Percentiles rank a stretch among this genome's conserved stretches.
These are phyloP conservation scores for Austrofundulus limnaeus DNA, from an alignment of 2,113 vertebrate genomes.

Conservation along the genomic window DNA sequence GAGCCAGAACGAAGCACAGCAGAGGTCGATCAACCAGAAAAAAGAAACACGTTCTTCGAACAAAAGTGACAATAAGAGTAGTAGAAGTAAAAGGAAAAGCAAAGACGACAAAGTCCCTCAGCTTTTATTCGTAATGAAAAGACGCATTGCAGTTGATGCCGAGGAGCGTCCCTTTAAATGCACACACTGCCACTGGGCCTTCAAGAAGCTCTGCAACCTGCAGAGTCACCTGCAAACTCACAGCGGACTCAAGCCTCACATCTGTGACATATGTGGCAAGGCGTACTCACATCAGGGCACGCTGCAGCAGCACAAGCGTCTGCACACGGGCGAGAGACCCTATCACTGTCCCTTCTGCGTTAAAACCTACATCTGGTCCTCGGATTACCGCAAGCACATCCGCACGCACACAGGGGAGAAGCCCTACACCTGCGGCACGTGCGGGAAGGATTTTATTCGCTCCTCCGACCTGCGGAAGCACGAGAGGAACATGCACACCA, in stretches of 20 bases:
- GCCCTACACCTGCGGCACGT: constrained; percentile 74
- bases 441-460: constrained; percentile 79
- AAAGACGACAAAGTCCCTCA: constrained; percentile 40
- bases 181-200: constrained; percentile 71
- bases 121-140: constrained; percentile 71
- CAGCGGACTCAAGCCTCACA: constrained; percentile 79
- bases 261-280: constrained; percentile 81
- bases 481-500: constrained; percentile 82
- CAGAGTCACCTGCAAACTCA: constrained; percentile 84
- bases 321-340: constrained; percentile 80
- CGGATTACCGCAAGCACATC: constrained; percentile 79
- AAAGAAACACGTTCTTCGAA: constrained; percentile 18
- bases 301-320: constrained; percentile 79
- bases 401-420: constrained; percentile 80
- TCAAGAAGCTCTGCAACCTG: constrained; percentile 83
- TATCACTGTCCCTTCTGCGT: constrained; percentile 79
- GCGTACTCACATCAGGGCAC: constrained; percentile 78
- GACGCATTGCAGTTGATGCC: constrained; percentile 43
- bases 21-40: constrained; percentile 25
- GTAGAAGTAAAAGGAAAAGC: background rate
- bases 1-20: constrained; percentile 12
- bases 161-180: constrained; percentile 76
- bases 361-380: constrained; percentile 80
- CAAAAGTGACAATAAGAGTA: constrained; percentile 9
- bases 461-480: constrained; percentile 82